These are phyloP conservation scores for Ctenochaetus hawaiiensis DNA, from an alignment of 2,797 vertebrate species.

Conservation along the genomic window DNA sequence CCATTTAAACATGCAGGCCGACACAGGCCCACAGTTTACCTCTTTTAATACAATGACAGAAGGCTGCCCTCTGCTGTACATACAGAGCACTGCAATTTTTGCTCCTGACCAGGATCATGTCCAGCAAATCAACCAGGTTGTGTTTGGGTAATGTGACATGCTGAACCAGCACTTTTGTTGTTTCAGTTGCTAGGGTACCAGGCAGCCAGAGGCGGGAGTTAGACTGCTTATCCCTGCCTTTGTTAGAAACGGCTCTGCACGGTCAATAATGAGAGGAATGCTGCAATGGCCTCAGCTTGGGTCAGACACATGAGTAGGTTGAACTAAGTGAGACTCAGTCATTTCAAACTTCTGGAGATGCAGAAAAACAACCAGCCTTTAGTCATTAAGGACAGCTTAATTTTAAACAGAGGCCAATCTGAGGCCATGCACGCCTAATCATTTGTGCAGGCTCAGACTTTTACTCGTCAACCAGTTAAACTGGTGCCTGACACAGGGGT, in stretches of 20 bases:
- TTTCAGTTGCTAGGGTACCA: conserved; percentile 45
- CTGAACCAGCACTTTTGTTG: conserved; percentile 69
- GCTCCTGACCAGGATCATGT: background rate
- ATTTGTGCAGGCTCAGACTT: conserved; percentile 21
- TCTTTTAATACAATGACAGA: conserved; percentile 7
- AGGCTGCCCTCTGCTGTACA: conserved; percentile 66
- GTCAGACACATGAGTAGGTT: conserved; percentile 34
- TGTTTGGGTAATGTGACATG: conserved; percentile 47
- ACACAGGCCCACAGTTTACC: background rate
- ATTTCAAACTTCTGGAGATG: background rate
- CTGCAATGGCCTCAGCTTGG: conserved; percentile 47
- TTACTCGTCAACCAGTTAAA: conserved; percentile 45
- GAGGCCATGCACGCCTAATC: conserved; percentile 13
- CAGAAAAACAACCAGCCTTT: background rate
- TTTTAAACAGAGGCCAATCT: conserved; percentile 8
- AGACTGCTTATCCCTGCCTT: conserved; percentile 69
- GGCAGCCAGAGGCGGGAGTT: conserved; percentile 48
- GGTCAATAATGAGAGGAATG: conserved; percentile 60
- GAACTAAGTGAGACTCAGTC: conserved; percentile 20
- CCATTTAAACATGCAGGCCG: background rate
- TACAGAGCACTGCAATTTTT: conserved; percentile 27
- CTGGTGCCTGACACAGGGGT: conserved; percentile 17
- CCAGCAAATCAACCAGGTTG: conserved; percentile 38
- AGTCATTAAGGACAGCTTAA: conserved; percentile 4
- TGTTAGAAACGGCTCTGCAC: conserved; percentile 56